Conservation (phyloP, 1,140 invertebrate genomes). For the Neodiprion lecontei region DNA sequence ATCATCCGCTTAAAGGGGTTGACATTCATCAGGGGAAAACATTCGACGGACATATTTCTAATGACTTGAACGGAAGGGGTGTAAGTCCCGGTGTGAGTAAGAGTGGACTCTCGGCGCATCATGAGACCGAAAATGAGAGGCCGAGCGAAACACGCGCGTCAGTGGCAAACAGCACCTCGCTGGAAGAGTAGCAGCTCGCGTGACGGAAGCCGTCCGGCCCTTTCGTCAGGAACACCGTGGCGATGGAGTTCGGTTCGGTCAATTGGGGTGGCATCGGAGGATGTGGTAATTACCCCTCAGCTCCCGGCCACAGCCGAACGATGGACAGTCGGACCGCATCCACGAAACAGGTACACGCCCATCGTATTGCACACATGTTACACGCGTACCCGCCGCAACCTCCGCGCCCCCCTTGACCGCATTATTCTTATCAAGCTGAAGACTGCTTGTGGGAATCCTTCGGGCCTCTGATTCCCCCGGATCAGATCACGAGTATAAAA, state of each 20-base stretch:
- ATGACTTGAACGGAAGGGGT: no score
- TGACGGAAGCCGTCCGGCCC: conserved; percentile 1
- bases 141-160: neutral
- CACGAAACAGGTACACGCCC: conserved; percentile 2
- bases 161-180: neutral
- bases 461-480: neutral
- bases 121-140: no score
- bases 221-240: neutral
- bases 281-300: conserved; percentile 5
- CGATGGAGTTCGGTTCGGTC: neutral
- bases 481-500: neutral
- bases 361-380: conserved; percentile 3
- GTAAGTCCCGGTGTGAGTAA: no score
- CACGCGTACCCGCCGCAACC: neutral
- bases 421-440: neutral
- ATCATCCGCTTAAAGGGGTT: no score
- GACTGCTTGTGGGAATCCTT: conserved; percentile 2
- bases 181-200: neutral
- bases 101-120: no score
- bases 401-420: neutral
- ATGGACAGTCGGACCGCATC: conserved; percentile 1
- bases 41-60: no score
- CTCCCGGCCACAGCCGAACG: neutral
- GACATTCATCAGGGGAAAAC: no score
- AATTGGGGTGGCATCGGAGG: conserved; percentile 6